A percentile compares a stretch with the other conserved stretches of the same genome.
Conservation (phyloP, 2,888 invertebrate genomes). For the Mesoligia furuncula region DNA sequence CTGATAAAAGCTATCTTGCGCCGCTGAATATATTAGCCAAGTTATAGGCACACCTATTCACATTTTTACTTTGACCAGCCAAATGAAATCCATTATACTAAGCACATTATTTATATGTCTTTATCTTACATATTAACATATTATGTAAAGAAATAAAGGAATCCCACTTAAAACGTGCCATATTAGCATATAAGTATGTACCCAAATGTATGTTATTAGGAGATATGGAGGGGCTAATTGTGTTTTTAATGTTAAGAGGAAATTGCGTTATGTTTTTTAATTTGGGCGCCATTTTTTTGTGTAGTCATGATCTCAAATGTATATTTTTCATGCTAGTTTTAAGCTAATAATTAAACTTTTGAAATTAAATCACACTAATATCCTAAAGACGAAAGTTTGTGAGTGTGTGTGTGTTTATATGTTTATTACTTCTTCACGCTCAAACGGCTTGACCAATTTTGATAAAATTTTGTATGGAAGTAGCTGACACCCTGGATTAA, state of each 20-base stretch:
- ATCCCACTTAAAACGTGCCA: conserved; percentile 66
- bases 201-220: conserved; percentile 73
- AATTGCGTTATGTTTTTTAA: conserved; percentile 28
- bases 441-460: too few species aligned
- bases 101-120: conserved; percentile 67
- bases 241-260: conserved; percentile 60
- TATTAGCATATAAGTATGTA: conserved; percentile 72
- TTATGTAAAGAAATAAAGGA: conserved; percentile 56
- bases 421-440: too few species aligned
- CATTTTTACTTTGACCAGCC: neutral
- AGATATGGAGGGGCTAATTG: conserved; percentile 72
- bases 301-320: neutral
- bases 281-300: neutral
- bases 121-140: conserved; percentile 69
- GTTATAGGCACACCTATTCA: neutral
- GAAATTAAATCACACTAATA: too few species aligned
- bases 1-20: neutral
- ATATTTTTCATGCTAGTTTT: neutral
- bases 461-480: too few species aligned
- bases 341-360: neutral
- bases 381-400: too few species aligned
- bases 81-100: conserved; percentile 61
- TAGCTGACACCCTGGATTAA: too few species aligned
- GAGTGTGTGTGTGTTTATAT: too few species aligned
- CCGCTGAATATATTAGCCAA: neutral